These are phyloP conservation scores for Lepus americanus DNA, from an alignment of 2,113 vertebrate genomes.

Conservation along the genomic window DNA sequence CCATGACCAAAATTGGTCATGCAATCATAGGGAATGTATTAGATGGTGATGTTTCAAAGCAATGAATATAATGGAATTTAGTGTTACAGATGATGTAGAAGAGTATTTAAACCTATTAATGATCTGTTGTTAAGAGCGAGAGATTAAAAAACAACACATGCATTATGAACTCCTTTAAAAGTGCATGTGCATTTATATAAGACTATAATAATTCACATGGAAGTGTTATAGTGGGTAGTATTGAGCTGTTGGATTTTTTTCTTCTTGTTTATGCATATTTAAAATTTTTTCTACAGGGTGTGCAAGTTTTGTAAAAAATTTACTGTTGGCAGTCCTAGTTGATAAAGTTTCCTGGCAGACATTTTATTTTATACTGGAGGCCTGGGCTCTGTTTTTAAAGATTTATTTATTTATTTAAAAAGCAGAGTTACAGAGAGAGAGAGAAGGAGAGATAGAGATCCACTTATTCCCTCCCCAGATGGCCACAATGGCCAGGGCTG, in stretches of 20 bases:
- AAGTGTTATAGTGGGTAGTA: background rate
- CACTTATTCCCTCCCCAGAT: too few species aligned
- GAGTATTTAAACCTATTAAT: background rate
- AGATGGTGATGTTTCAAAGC: background rate
- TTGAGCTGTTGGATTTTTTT: background rate
- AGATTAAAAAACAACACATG: background rate
- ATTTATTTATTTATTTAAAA: too few species aligned
- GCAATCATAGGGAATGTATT: background rate
- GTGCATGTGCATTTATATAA: background rate
- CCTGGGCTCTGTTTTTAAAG: background rate
- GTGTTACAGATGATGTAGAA: background rate
- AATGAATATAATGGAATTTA: slow-evolving; percentile 24
- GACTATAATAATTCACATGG: background rate
- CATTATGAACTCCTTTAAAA: background rate
- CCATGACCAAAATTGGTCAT: slow-evolving; percentile 25
- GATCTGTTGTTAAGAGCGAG: background rate
- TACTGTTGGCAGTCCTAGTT: background rate
- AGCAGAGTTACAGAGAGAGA: too few species aligned
- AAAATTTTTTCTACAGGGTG: background rate
- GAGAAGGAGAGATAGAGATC: too few species aligned
- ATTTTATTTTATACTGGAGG: background rate
- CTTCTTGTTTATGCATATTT: background rate
- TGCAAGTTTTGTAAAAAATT: background rate
- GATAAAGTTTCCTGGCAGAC: slow-evolving; percentile 39
- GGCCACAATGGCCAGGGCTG: too few species aligned